Evolutionary conservation across 2,888 invertebrate genomes (phyloP), one percentile per base, ranked within the genome.

Genomic region (Harmothoe impar): DNA sequence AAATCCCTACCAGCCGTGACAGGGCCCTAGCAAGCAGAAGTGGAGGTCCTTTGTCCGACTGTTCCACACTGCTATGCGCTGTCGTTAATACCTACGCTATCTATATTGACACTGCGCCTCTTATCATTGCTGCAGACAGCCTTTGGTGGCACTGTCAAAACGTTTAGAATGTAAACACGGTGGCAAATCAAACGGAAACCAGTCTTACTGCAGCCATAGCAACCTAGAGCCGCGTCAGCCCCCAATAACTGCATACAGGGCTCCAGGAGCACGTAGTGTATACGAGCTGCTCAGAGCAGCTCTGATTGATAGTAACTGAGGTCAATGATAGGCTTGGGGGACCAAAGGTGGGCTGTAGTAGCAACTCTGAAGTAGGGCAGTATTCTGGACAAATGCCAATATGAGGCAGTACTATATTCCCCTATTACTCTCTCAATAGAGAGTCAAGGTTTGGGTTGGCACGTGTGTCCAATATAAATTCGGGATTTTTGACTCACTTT

Each of bases 101-200:
- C 72, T 72, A 1, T 72, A 72, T 72, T 29, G 72, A 72, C 72
- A 72, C 31, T 72, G 29, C 31, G 7, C 29, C 72, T 29, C 72
- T 72, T 72, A 72, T 72, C 72, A 15, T 3, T 15, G 29, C 15
- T 3, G 17, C 72, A 72, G 72, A 72, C 72, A 72, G 72, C n/a
- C 72, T 29, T 29, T n/a, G 72, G 29, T 25, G 29, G 25, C 15
- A 72, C 72, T 72, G 72, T 72, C 72, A 72, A 72, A 72, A 72
- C 72, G 72, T 72, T 72, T 72, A 72, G 5, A 29, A 72, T 72
- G 72, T 72, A 25, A 72, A 72, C 72, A 72, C 29, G 72, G 20
- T 7, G 25, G 3, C 72, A 25, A 72, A 72, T 72, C 5, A 72
- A 72, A 72, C 31, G 62, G 62, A 62, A 62, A n/a, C 23, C 62